A percentile compares a stretch with the other conserved stretches of the same genome.
Conservation (phyloP, 2,113 vertebrate species). For the Lophura nycthemera region DNA sequence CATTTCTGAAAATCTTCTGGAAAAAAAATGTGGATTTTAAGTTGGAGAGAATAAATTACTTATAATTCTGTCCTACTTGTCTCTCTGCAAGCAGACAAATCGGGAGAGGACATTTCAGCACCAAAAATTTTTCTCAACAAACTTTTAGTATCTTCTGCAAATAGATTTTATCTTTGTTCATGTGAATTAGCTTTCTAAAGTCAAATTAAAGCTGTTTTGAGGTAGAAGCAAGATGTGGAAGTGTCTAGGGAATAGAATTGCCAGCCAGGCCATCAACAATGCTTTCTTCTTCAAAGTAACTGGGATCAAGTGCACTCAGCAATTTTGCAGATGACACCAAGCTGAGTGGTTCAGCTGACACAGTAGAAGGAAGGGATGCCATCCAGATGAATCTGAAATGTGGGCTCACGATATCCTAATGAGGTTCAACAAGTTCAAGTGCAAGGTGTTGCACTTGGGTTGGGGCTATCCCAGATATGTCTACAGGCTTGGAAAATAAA, state of each 20-base stretch:
- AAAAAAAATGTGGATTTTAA: background rate
- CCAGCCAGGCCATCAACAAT: background rate
- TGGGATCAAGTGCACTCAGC: no score
- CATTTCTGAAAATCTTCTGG: background rate
- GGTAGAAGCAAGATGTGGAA: background rate
- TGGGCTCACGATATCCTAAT: no score
- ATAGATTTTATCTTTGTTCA: background rate
- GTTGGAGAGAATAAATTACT: background rate
- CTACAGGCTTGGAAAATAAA: no score
- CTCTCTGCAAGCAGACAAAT: background rate
- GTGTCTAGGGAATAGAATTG: background rate
- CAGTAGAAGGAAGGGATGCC: no score
- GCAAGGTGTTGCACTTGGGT: no score
- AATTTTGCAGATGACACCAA: no score
- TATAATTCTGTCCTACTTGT: background rate
- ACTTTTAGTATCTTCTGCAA: background rate
- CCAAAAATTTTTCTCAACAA: background rate
- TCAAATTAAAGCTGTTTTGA: background rate
- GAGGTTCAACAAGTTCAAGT: no score
- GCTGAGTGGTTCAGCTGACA: no score
- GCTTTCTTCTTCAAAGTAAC: no score
- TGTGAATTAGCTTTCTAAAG: background rate
- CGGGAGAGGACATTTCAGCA: background rate
- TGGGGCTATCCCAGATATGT: no score
- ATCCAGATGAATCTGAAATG: no score